Base-by-base conservation (phyloP, 1,140 invertebrate species). In the Meloidogyne floridensis region DNA sequence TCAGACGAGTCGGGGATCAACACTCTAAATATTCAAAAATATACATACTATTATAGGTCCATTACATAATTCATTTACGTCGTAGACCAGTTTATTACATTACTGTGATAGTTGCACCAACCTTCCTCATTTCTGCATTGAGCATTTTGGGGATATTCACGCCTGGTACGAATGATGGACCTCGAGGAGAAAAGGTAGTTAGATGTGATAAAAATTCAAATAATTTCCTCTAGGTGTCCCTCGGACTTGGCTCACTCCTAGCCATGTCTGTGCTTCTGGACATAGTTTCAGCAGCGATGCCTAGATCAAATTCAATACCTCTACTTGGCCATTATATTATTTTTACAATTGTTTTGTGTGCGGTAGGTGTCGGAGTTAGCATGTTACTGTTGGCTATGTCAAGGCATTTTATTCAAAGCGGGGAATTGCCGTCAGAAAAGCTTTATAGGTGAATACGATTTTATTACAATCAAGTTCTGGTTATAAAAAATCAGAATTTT, bases 271-370 rank as follows among this genome's bases (percentile, higher is more conserved):
- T 88, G 1, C 77, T 88, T 9, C 65, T 88, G 5, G 87, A 84
- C 56, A 90, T 88, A 69, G 88, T 88, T 2, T 86, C 87, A 8
- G 83, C 81, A 15, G 84, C 87, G 7, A 88, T 88, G 87, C 87
- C 87, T 6, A 90, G 89, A 80, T 83, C 81, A 69, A 89, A 88
- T 79, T 87, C 88, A 10, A 88, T 88, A 54, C 88, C 88, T 32
- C 75, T 88, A 42, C 81, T 88, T n/a, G 87, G 87, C 54, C 90
- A 87, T 70, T 88, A 88, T 77, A 88, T 88, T 77, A 83, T 88
- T 47, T 83, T 78, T 8, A 83, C 85, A n/a, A 88, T 88, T 54
- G 59, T 90, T 42, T 72, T 88, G 18, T 88, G 86, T 74, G 87
- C 87, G 13, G 69, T 86, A 0, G 87, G 81, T 13, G 87, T 88